Conservation (phyloP, 2,113 vertebrate genomes). For the Triplophysa dalaica region DNA sequence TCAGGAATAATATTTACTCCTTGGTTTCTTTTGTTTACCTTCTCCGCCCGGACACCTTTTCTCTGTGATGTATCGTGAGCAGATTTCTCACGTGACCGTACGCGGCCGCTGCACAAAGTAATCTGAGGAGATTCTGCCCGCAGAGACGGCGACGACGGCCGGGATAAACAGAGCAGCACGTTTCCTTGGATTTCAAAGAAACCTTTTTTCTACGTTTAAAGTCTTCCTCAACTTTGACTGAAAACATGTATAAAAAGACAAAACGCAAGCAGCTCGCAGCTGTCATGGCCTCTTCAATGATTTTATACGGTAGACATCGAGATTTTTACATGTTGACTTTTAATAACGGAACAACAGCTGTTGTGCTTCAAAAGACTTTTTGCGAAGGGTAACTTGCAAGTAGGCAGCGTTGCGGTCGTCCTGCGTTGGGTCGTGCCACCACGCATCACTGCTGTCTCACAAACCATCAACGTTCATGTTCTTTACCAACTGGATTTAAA, state of each 20-base stretch:
- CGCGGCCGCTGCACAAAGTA: conserved; percentile 14
- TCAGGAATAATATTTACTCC: conserved; percentile 80
- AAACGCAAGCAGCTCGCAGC: conserved; percentile 64
- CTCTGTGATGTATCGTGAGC: conserved; percentile 28
- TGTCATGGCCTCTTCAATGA: conserved; percentile 69
- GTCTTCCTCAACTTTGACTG: conserved; percentile 82
- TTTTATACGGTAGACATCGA: conserved; percentile 80
- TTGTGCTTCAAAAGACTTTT: conserved; percentile 20
- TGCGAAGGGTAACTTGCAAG: conserved; percentile 51
- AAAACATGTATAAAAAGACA: conserved; percentile 55
- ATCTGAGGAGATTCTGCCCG: conserved; percentile 31
- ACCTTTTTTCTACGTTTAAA: conserved; percentile 82
- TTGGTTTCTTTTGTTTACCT: conserved; percentile 43
- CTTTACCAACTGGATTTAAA: neutral
- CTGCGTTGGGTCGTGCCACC: neutral
- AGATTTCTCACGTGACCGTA: conserved; percentile 27
- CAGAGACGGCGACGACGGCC: conserved; percentile 41
- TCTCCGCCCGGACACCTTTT: neutral
- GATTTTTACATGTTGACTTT: conserved; percentile 81
- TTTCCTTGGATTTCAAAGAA: conserved; percentile 51
- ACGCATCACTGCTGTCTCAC: conserved; percentile 28
- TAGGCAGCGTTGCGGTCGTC: conserved; percentile 25
- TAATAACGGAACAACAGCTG: conserved; percentile 69
- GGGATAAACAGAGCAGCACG: conserved; percentile 6
- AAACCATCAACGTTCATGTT: conserved; percentile 8